phyloP scores from a whole-genome alignment of 2,113 vertebrate species.

The Ranitomeya variabilis region DNA sequence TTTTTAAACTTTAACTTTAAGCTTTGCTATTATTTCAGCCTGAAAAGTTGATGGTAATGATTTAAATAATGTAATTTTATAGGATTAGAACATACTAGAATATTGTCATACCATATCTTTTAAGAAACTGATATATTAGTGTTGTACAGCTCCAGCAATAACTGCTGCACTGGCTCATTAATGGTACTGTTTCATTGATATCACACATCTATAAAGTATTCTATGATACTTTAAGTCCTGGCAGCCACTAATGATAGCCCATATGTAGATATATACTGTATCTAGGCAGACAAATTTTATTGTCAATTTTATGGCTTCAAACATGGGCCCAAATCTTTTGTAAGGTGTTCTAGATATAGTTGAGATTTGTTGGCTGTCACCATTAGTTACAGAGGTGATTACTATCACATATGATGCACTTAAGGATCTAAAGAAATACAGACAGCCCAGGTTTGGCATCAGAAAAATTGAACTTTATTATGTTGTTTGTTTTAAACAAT shows the following conservation, averaged over 20 bases:
- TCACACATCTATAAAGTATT: not conserved
- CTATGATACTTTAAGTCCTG: not conserved
- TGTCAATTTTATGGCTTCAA: too few species aligned
- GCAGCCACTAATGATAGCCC: not conserved
- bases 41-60: not conserved
- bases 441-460: too few species aligned
- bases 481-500: too few species aligned
- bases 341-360: too few species aligned
- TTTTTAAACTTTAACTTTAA: conserved; percentile 41
- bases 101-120: not conserved
- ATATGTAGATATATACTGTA: not conserved
- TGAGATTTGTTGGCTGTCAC: too few species aligned
- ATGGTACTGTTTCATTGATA: not conserved
- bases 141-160: not conserved
- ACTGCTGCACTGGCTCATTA: too few species aligned
- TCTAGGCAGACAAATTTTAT: too few species aligned
- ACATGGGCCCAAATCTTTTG: too few species aligned
- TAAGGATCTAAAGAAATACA: too few species aligned
- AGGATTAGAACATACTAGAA: not conserved
- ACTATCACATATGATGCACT: too few species aligned
- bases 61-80: not conserved
- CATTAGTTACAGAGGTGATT: too few species aligned
- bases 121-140: not conserved
- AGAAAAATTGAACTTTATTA: too few species aligned
- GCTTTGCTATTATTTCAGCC: conserved; percentile 20